Evolutionary conservation across 2,888 invertebrate species (phyloP).

Genomic region (Nemapogon koenigi): DNA sequence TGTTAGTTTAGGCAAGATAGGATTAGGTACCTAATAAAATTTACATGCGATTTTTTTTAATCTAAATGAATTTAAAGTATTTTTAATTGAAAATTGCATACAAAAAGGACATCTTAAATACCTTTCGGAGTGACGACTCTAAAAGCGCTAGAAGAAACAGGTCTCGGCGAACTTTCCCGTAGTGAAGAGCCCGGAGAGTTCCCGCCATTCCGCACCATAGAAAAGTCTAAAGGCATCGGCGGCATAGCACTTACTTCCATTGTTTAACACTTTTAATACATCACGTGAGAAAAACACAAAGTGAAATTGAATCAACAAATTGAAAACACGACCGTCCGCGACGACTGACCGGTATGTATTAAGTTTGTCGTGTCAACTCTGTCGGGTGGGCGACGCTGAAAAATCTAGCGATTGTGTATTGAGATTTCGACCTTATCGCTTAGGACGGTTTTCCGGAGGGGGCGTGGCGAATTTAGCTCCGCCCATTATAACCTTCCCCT

Average conservation of each 20-base stretch:
- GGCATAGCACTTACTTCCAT: slow-evolving; percentile 69
- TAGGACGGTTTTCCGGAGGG: slow-evolving; percentile 26
- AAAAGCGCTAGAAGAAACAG: slow-evolving; percentile 67
- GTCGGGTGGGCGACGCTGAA: slow-evolving; percentile 48
- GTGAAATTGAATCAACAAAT: neutral
- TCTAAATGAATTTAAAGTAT: too few relatives aligned
- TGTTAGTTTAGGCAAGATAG: too few relatives aligned
- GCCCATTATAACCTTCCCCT: too few relatives aligned
- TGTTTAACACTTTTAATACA: slow-evolving; percentile 25
- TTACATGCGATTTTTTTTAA: too few relatives aligned
- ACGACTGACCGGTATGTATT: slow-evolving; percentile 48
- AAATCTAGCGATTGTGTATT: slow-evolving; percentile 45
- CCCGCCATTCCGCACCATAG: slow-evolving; percentile 57
- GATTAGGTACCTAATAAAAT: too few relatives aligned
- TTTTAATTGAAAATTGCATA: too few relatives aligned
- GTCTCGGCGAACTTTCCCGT: slow-evolving; percentile 45
- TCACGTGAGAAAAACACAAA: neutral
- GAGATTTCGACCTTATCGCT: slow-evolving; percentile 56
- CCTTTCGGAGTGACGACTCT: slow-evolving; percentile 73
- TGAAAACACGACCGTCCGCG: slow-evolving; percentile 44
- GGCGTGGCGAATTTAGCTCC: slow-evolving; percentile 46
- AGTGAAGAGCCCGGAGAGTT: slow-evolving; percentile 35
- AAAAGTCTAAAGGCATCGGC: slow-evolving; percentile 73
- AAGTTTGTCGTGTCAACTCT: slow-evolving; percentile 34
- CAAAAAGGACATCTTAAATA: too few relatives aligned